Conservation (phyloP, 2,113 vertebrate genomes). For the Austrofundulus limnaeus region DNA sequence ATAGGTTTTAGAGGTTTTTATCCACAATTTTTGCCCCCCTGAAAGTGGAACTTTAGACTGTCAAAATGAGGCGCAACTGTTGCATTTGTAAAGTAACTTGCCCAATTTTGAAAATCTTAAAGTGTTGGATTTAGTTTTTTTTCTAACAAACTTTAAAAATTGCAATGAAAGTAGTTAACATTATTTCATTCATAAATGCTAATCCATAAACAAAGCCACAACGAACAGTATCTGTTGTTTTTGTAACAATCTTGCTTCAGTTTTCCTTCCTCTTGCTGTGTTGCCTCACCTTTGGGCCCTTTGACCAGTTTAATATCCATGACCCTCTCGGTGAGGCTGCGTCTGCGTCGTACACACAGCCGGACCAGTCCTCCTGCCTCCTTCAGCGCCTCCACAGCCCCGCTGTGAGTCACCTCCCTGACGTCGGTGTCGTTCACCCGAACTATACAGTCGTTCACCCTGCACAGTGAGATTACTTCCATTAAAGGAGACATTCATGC, state of each 20-base stretch:
- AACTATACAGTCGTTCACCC: slow-evolving; percentile 96
- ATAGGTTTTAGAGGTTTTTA: too few relatives aligned
- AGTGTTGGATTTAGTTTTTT: too few relatives aligned
- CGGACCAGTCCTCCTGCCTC: slow-evolving; percentile 93
- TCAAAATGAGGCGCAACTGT: too few relatives aligned
- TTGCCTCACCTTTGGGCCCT: slow-evolving; percentile 91
- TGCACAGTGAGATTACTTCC: slow-evolving; percentile 13
- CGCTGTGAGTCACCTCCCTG: slow-evolving; percentile 94
- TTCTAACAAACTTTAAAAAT: too few relatives aligned
- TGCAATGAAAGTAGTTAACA: too few relatives aligned
- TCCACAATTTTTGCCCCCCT: too few relatives aligned
- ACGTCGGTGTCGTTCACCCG: slow-evolving; percentile 95
- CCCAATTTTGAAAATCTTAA: too few relatives aligned
- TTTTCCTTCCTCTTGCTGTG: neutral
- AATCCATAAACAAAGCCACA: neutral
- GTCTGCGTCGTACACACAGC: slow-evolving; percentile 91
- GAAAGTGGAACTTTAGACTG: too few relatives aligned
- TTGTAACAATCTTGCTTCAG: neutral
- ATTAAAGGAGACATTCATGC: too few relatives aligned
- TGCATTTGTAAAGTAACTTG: too few relatives aligned
- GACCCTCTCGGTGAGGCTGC: slow-evolving; percentile 89
- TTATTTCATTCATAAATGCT: too few relatives aligned
- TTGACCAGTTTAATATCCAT: slow-evolving; percentile 97
- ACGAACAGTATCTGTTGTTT: too few relatives aligned
- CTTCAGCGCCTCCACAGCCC: slow-evolving; percentile 95